Base-by-base conservation (phyloP, 1,140 invertebrate genomes). In the Latrodectus geometricus region DNA sequence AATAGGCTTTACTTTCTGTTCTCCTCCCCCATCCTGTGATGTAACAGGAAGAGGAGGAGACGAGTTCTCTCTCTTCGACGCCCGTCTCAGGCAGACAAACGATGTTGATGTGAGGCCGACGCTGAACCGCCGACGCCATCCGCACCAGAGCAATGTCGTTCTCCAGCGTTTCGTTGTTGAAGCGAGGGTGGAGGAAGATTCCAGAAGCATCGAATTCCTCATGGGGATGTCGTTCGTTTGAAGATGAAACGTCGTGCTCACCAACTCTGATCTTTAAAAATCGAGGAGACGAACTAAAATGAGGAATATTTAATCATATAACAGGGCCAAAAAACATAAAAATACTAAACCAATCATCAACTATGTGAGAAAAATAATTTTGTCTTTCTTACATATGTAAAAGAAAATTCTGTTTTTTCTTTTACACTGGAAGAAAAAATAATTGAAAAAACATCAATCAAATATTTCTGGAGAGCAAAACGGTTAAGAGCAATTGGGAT, bases 1-100 rank as follows among this genome's bases (percentile, higher is more conserved):
- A 61, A 61, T 2, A 14, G 54, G 17, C 11, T 86, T 87, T 88
- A 92, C 92, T 90, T 90, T 93, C 93, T 75, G 88, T 88, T 56
- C 88, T 90, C 48, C 91, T 88, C 15, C 93, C 92, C 94, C 94
- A 95, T 21, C 94, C 94, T 17, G 94, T 92, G 54, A 94, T 92
- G 82, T 91, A 91, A 89, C 93, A 94, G 11, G 89, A 89, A 0
- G 88, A 83, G 8, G 89, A 86, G n/a, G 78, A 74, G 7, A 86
- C 20, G n/a, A 86, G 56, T 20, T 77, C 80, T 4, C 48, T 69
- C 9, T 87, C 86, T 14, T 75, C 50, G 0, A 66, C 49, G 0
- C 68, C n/a, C 15, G 72, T 72, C 49, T 92, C 90, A 0, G 92
- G 92, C 78, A 92, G 89, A 80, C 92, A 92, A 14, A 92, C 91